Conservation (phyloP, 1,140 invertebrate species). For the Drusus annulatus region DNA sequence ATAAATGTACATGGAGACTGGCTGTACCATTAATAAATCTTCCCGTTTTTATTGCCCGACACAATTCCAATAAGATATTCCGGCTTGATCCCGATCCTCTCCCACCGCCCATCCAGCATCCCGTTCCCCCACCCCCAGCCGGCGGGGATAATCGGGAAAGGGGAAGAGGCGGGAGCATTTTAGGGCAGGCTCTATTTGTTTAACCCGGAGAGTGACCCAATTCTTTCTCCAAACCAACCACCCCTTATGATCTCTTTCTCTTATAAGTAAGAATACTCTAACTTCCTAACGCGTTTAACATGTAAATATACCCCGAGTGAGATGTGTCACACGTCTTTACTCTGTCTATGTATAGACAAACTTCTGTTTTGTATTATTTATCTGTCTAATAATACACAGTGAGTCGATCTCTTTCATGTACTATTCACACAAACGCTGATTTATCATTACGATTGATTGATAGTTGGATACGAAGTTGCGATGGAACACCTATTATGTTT, state of each 20-base stretch:
- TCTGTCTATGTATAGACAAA: not conserved
- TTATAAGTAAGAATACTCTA: not conserved
- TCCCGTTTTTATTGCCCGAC: constrained; percentile 9
- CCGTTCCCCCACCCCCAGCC: not conserved
- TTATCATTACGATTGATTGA: not conserved
- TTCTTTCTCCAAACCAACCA: constrained; percentile 4
- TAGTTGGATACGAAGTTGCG: no score
- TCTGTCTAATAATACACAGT: no score
- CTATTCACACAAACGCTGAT: not conserved
- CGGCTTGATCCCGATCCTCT: not conserved
- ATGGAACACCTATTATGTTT: no score
- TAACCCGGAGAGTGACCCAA: constrained; percentile 18
- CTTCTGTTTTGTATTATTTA: no score
- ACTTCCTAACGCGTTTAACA: not conserved
- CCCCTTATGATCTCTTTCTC: not conserved
- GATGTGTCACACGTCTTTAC: not conserved
- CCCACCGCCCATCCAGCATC: no score
- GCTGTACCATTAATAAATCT: constrained; percentile 6
- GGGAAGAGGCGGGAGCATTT: not conserved
- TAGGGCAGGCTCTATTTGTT: constrained; percentile 1
- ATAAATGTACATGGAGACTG: no score
- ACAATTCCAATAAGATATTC: constrained; percentile 28
- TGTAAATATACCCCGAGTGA: not conserved
- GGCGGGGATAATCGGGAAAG: not conserved
- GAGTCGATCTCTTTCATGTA: not conserved